A percentile compares a stretch with the other conserved stretches of the same genome.
Conservation (phyloP, 2,797 vertebrate genomes). For the Trichosurus vulpecula region DNA sequence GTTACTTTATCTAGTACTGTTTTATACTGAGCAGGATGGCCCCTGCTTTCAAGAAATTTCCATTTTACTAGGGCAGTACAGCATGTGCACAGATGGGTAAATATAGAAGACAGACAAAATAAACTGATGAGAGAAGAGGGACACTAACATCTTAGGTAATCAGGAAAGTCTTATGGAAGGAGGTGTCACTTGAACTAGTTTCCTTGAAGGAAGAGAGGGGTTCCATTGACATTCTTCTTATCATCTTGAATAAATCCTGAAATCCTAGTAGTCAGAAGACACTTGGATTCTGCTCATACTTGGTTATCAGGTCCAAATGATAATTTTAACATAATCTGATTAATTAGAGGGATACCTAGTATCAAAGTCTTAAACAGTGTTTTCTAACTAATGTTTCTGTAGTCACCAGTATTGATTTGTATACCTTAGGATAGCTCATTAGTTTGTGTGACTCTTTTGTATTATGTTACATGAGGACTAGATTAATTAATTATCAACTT, state of each 20-base stretch:
- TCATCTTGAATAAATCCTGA: conserved; percentile 6
- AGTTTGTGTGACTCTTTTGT: conserved; percentile 5
- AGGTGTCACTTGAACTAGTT: not conserved
- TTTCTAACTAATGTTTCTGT: conserved; percentile 21
- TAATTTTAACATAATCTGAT: conserved; percentile 48
- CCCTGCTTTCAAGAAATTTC: not conserved
- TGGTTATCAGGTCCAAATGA: conserved; percentile 7
- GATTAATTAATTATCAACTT: not conserved
- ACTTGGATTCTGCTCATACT: conserved; percentile 40
- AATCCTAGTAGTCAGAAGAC: conserved; percentile 35
- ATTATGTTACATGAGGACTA: not conserved
- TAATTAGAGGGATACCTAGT: conserved; percentile 25
- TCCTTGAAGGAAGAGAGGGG: not conserved
- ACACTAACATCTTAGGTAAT: not conserved
- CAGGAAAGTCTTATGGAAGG: not conserved
- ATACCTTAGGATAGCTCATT: not conserved
- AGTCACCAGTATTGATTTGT: not conserved
- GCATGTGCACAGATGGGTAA: not conserved
- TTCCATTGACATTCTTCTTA: conserved; percentile 7
- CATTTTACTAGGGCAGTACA: not conserved
- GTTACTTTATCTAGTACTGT: not conserved
- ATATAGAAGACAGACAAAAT: not conserved
- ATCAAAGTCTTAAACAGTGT: not conserved
- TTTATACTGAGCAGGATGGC: conserved; percentile 28
- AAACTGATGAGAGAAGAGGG: not conserved